phyloP scores from a whole-genome alignment of 2,113 vertebrate genomes.

The Malurus alboscapulatus region DNA sequence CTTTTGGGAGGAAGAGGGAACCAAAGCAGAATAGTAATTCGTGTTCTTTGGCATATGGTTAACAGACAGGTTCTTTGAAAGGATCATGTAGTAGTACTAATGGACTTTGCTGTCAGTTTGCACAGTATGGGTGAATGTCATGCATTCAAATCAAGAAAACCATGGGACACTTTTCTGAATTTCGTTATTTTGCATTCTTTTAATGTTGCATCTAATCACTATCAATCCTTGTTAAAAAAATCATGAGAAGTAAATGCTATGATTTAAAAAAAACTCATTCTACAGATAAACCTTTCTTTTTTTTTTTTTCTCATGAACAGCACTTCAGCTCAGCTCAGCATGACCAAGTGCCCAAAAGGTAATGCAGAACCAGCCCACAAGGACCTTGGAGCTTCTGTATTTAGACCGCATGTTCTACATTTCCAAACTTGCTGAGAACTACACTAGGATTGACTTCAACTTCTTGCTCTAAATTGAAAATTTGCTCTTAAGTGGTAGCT shows the following conservation, averaged over 20 bases:
- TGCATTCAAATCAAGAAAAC: not conserved
- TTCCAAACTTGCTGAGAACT: not conserved
- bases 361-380: accelerated
- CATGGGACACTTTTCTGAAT: not conserved
- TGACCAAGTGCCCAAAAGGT: not conserved
- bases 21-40: not conserved
- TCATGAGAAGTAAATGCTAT: not conserved
- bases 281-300: not conserved
- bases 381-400: not conserved
- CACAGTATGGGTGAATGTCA: not conserved
- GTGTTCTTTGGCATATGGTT: not conserved
- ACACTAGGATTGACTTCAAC: not conserved
- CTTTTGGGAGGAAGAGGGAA: not conserved
- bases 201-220: not conserved
- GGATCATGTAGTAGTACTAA: not conserved
- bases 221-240: not conserved
- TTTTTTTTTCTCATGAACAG: not conserved
- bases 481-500: not conserved
- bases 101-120: not conserved
- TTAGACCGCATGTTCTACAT: not conserved
- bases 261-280: not conserved
- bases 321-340: not conserved
- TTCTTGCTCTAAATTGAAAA: not conserved
- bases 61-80: not conserved
- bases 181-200: not conserved